Base-by-base conservation (phyloP, 1,140 invertebrate species). In the Drosophila azteca region DNA sequence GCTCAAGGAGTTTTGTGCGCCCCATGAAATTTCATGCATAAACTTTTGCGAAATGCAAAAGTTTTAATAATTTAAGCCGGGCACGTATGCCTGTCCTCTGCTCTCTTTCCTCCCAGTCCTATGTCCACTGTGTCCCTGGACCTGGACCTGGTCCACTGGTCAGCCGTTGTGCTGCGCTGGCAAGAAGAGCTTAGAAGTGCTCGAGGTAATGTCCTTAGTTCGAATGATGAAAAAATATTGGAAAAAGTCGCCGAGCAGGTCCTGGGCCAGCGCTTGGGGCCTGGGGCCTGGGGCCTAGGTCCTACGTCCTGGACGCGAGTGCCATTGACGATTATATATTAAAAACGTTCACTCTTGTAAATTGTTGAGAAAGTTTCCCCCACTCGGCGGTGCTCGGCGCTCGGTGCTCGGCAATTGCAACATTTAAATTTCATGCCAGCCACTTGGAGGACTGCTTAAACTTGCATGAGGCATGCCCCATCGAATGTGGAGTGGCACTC, bases 21-120 rank as follows among this genome's bases (percentile, higher is more conserved):
- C 72, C 82, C 61, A 76, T 79, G 85, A 88, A 88, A 88, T 83
- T 88, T 88, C 83, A 88, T 87, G 83, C 83, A 87, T 79, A 88
- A 87, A 87, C 75, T 87, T 87, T 82, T 85, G 45, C 49, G 53
- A 72, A 87, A 77, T 87, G 83, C 70, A 73, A 77, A 87, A 87
- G 75, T 87, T 85, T 87, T 71, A 77, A 88, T 87, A 87, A 88
- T 88, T 87, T 82, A 87, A 87, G 51, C 83, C 75, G 43, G 59
- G 83, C 81, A 87, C 82, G 82, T 87, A 77, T 81, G 68, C 71
- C 53, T 24, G 17, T 20, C 41, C 31, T 59, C 17, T 1, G 17
- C 17, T 20, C 45, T 4, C 5, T 39, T 11, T 39, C 35, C 31
- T 24, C 3, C 3, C 2, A 24, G 22, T 24, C 2, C 9, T 11